Percentiles rank a stretch among this genome's conserved stretches.
Evolutionary conservation across 2,797 vertebrate genomes (phyloP).

Genomic region (Gymnodraco acuticeps): DNA sequence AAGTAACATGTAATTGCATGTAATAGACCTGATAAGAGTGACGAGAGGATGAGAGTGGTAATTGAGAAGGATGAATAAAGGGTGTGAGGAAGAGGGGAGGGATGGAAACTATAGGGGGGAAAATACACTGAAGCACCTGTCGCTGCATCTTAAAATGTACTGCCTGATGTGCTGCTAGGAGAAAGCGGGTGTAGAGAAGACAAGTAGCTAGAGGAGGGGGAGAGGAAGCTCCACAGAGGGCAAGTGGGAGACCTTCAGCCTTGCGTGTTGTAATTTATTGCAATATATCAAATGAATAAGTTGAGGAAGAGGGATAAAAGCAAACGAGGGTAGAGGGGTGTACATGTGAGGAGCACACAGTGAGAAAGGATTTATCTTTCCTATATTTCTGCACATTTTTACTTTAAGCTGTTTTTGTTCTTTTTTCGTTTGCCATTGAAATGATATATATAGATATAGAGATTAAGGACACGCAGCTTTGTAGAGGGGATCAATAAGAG

Average conservation of each 20-base stretch:
- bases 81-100: slow-evolving; percentile 3
- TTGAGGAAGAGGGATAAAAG: slow-evolving; percentile 22
- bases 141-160: background rate
- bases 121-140: slow-evolving; percentile 17
- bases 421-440: slow-evolving; percentile 5
- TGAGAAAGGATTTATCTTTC: background rate
- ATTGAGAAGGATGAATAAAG: slow-evolving; percentile 38
- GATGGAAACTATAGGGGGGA: background rate
- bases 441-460: slow-evolving; percentile 5
- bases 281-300: slow-evolving; percentile 13
- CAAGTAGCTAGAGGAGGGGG: background rate
- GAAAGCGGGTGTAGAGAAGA: slow-evolving; percentile 2
- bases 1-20: slow-evolving; percentile 50
- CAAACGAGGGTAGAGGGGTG: background rate
- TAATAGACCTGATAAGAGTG: slow-evolving; percentile 56
- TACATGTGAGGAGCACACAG: background rate
- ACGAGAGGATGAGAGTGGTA: slow-evolving; percentile 44
- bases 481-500: background rate
- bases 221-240: background rate
- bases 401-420: slow-evolving; percentile 6
- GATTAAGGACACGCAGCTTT: slow-evolving; percentile 10
- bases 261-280: slow-evolving; percentile 40
- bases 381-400: background rate
- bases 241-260: slow-evolving; percentile 13
- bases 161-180: slow-evolving; percentile 1